Conservation (phyloP, 2,113 vertebrate genomes). For the Sorex fumeus region DNA sequence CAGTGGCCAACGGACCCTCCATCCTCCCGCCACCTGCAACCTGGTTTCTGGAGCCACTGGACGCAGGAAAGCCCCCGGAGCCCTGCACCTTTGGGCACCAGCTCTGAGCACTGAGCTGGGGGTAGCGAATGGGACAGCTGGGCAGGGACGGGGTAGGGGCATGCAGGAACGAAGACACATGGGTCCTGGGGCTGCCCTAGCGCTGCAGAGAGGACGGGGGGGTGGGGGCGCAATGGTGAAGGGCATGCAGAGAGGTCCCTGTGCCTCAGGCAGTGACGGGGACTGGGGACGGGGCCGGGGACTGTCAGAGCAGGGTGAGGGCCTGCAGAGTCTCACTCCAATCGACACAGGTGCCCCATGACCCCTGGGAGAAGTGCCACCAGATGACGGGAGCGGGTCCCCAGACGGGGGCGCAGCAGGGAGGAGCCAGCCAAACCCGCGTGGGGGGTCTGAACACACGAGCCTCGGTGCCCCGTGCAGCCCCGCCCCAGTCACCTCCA, state of each 20-base stretch:
- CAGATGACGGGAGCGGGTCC: background rate
- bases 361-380: background rate
- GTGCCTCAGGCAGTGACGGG: no score
- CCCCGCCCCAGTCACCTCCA: constrained; percentile 91
- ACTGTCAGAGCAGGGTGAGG: background rate
- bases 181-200: background rate
- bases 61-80: background rate
- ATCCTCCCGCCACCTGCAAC: background rate
- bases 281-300: background rate
- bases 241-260: no score
- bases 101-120: background rate
- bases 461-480: background rate
- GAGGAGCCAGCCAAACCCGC: background rate
- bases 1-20: background rate
- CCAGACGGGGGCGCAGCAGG: background rate
- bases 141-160: background rate
- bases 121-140: background rate
- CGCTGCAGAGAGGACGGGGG: no score
- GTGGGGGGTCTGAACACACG: background rate
- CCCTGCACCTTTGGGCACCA: background rate
- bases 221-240: no score
- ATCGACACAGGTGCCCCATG: background rate
- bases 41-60: constrained; percentile 79
- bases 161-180: background rate
- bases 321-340: background rate